Evolutionary conservation across 2,113 vertebrate genomes (phyloP).

Genomic region (Australoheros scitulus): DNA sequence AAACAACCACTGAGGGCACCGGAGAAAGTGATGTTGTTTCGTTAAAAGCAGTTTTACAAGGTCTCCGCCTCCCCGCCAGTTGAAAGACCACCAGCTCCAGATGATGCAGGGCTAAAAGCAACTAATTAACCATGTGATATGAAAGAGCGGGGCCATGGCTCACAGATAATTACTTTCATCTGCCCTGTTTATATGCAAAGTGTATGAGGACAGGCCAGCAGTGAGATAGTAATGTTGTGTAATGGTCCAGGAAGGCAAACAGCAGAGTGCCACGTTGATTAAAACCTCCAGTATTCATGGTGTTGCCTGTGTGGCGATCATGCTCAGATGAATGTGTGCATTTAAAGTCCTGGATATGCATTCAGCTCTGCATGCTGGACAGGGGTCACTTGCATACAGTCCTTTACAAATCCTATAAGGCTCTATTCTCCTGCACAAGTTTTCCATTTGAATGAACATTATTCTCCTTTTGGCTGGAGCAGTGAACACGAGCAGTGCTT

Average conservation of each 20-base stretch:
- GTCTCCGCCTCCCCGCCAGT: conserved; percentile 44
- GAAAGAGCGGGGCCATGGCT: conserved; percentile 37
- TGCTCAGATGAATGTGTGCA: neutral
- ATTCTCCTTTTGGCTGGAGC: conserved; percentile 44
- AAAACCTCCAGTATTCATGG: conserved; percentile 6
- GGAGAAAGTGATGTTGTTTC: conserved; percentile 70
- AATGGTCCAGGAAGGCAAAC: conserved; percentile 45
- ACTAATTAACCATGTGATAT: conserved; percentile 69
- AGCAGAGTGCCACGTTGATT: conserved; percentile 30
- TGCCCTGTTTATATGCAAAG: conserved; percentile 49
- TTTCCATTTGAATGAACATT: conserved; percentile 49
- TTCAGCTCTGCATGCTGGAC: conserved; percentile 22
- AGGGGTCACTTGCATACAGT: conserved; percentile 15
- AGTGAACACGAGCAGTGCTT: conserved; percentile 29
- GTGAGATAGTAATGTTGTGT: conserved; percentile 37
- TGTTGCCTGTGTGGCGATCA: neutral
- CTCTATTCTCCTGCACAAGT: conserved; percentile 42
- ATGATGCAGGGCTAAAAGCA: conserved; percentile 50
- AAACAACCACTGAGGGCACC: conserved; percentile 56
- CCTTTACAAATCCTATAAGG: conserved; percentile 38
- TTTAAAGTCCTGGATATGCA: conserved; percentile 7
- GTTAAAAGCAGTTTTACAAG: conserved; percentile 72
- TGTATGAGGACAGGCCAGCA: conserved; percentile 40
- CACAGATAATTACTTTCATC: conserved; percentile 71
- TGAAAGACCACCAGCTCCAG: conserved; percentile 61